Percentiles rank a stretch among this genome's conserved stretches.
Conservation (phyloP, 2,113 vertebrate species). For the Isurus oxyrinchus region DNA sequence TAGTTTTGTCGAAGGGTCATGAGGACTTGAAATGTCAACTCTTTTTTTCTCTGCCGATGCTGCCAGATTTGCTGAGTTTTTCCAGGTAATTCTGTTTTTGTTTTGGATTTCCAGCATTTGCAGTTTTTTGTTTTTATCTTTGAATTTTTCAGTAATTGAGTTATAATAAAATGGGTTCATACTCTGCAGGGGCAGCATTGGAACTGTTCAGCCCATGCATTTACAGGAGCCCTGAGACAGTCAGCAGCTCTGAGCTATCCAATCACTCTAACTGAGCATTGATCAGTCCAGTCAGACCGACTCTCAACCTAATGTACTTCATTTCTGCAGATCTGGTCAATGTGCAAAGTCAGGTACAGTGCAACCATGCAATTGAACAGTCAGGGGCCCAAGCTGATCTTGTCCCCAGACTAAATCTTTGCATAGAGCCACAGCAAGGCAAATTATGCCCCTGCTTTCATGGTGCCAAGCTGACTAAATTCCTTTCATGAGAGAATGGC, state of each 20-base stretch:
- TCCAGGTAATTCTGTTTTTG: too few relatives aligned
- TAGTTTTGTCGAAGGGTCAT: too few relatives aligned
- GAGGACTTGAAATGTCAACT: too few relatives aligned
- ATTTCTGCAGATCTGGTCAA: not conserved
- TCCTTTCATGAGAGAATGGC: not conserved
- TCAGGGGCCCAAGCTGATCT: not conserved
- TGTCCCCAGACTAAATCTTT: not conserved
- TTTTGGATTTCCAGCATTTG: too few relatives aligned
- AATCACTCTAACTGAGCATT: not conserved
- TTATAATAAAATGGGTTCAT: not conserved
- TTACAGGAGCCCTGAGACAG: not conserved
- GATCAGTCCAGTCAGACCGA: not conserved
- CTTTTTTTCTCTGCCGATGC: too few relatives aligned
- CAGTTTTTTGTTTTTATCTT: too few relatives aligned
- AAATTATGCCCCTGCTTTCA: not conserved
- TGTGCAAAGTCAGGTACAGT: not conserved
- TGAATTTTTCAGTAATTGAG: not conserved
- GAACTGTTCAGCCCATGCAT: not conserved
- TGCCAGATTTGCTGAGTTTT: too few relatives aligned
- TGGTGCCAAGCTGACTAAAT: not conserved
- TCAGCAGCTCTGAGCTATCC: not conserved
- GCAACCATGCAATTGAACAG: not conserved
- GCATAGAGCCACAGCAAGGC: not conserved
- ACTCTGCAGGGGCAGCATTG: not conserved
- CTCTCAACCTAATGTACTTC: not conserved